Conservation (phyloP, 2,113 vertebrate species). For the Scopus umbretta region DNA sequence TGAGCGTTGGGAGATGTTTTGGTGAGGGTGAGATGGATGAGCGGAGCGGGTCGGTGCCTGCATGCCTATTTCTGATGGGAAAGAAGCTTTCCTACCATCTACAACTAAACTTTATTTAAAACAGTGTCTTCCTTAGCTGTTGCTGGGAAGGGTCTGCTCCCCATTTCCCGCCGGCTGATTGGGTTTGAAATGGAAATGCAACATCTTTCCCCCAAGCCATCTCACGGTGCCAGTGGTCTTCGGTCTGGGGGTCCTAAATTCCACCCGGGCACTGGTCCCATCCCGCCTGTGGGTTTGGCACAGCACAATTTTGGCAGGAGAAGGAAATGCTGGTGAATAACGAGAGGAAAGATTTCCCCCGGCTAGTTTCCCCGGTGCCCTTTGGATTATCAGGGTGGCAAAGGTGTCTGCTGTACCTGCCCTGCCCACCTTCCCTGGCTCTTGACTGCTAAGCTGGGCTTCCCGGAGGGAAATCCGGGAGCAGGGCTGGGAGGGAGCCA, state of each 20-base stretch:
- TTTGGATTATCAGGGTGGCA: neutral
- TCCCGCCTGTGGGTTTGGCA: rapidly evolving
- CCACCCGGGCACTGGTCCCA: rapidly evolving
- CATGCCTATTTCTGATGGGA: rapidly evolving
- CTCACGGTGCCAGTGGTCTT: rapidly evolving
- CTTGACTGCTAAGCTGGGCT: rapidly evolving
- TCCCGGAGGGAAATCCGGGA: neutral
- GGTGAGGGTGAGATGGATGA: neutral
- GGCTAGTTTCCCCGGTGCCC: rapidly evolving
- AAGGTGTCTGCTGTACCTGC: neutral
- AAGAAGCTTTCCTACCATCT: neutral
- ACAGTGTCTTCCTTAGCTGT: neutral
- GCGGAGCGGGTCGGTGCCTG: rapidly evolving
- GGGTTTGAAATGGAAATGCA: neutral
- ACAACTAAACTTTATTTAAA: rapidly evolving
- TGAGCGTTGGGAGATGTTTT: rapidly evolving
- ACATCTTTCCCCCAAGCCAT: neutral
- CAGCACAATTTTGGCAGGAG: neutral
- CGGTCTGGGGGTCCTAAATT: neutral
- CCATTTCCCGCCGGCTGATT: rapidly evolving
- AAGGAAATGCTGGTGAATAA: neutral
- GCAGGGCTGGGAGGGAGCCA: neutral
- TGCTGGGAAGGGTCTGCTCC: neutral
- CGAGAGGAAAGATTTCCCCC: neutral
- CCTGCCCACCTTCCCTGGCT: rapidly evolving